A percentile compares a stretch with the other conserved stretches of the same genome.
phyloP scores from a whole-genome alignment of 1,140 invertebrate genomes.

The Trypoxylus dichotomus region DNA sequence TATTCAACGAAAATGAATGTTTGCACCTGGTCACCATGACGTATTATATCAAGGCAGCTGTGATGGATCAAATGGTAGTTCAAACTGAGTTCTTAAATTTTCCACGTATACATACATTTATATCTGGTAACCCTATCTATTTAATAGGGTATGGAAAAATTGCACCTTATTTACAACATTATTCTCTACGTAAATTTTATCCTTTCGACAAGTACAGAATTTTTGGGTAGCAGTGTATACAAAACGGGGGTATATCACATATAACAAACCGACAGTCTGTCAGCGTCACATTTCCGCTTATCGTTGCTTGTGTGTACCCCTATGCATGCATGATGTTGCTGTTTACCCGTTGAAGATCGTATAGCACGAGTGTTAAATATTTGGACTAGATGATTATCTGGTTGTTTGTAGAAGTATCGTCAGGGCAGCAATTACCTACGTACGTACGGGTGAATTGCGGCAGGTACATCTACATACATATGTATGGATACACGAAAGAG shows the following conservation, averaged over 20 bases:
- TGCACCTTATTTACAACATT: background rate
- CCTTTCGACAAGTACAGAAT: too few relatives aligned
- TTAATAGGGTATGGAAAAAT: background rate
- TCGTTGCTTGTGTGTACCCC: background rate
- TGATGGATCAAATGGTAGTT: too few relatives aligned
- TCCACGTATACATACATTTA: too few relatives aligned
- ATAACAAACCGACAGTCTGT: background rate
- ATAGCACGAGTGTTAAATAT: background rate
- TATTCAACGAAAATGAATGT: too few relatives aligned
- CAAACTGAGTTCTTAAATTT: too few relatives aligned
- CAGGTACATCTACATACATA: background rate
- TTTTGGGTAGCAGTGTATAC: too few relatives aligned
- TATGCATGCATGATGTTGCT: background rate
- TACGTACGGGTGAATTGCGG: background rate
- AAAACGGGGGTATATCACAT: background rate
- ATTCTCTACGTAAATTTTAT: background rate
- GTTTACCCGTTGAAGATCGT: slow-evolving; percentile 2
- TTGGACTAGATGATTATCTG: background rate
- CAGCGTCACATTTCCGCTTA: background rate
- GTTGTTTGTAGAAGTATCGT: background rate
- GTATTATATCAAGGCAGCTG: too few relatives aligned
- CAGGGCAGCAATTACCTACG: background rate
- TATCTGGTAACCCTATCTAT: too few relatives aligned
- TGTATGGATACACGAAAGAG: background rate
- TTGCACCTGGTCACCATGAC: too few relatives aligned